Evolutionary conservation across 2,797 vertebrate species (phyloP).

Genomic region (Limosa lapponica): DNA sequence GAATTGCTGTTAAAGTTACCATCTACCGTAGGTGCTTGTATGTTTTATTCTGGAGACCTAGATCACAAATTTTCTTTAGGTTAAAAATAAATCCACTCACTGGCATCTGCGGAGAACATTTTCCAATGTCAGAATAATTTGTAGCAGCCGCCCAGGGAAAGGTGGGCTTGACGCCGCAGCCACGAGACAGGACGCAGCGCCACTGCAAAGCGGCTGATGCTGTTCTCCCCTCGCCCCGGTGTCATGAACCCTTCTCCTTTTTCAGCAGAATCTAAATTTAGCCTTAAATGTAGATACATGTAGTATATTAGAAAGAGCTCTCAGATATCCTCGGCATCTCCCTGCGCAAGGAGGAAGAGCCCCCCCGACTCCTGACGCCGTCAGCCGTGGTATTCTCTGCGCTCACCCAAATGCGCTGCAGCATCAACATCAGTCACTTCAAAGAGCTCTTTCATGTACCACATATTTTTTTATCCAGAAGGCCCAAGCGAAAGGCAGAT

Average conservation of each 20-base stretch:
- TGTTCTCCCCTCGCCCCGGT: not conserved
- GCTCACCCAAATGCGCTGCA: slow-evolving; percentile 23
- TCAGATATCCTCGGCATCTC: not conserved
- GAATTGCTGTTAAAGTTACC: not conserved
- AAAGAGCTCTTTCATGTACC: slow-evolving; percentile 72
- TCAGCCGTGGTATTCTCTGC: not conserved
- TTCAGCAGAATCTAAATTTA: slow-evolving; percentile 5
- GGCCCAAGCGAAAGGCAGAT: slow-evolving; percentile 24
- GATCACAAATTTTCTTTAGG: not conserved
- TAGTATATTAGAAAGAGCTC: not conserved
- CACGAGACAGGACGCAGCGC: rapidly evolving
- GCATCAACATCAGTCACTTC: slow-evolving; percentile 66
- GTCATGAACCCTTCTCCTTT: not conserved
- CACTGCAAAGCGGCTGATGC: not conserved
- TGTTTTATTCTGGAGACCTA: not conserved
- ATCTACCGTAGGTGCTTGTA: not conserved
- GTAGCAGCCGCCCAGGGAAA: not conserved
- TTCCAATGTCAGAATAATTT: not conserved
- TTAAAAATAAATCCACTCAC: not conserved
- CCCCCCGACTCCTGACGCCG: not conserved
- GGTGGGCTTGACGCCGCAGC: rapidly evolving
- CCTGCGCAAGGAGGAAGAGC: not conserved
- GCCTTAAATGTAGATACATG: not conserved
- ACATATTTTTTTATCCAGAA: slow-evolving; percentile 38
- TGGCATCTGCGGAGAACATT: not conserved